These are phyloP conservation scores for Sorex araneus DNA, from an alignment of 2,113 vertebrate species.

Conservation along the genomic window DNA sequence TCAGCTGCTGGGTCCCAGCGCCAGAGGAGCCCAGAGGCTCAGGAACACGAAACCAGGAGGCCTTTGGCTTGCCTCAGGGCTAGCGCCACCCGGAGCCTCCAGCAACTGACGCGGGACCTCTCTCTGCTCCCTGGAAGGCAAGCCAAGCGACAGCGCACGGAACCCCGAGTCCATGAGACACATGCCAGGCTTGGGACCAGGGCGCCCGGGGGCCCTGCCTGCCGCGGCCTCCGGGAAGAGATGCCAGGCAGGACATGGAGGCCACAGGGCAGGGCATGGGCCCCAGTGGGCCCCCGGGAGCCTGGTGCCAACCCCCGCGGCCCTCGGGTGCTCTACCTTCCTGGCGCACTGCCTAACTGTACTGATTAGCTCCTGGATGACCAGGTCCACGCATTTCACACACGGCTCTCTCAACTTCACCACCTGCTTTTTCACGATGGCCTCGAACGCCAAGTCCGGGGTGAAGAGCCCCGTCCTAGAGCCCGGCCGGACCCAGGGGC, in stretches of 20 bases:
- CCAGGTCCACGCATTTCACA: conserved; percentile 98
- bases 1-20: background rate
- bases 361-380: conserved; percentile 95
- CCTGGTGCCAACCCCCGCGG: conserved; percentile 40
- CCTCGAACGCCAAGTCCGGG: conserved; percentile 98
- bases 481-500: conserved; percentile 76
- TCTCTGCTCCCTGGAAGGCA: conserved; percentile 66
- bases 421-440: conserved; percentile 99
- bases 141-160: conserved; percentile 77
- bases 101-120: conserved; percentile 28
- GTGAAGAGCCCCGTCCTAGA: conserved; percentile 98
- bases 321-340: conserved; percentile 92
- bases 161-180: conserved; percentile 71
- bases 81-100: background rate
- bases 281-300: background rate
- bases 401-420: conserved; percentile 99
- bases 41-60: background rate
- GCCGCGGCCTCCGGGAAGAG: background rate
- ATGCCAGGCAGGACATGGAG: too few species aligned
- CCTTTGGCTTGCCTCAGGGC: background rate
- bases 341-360: conserved; percentile 96
- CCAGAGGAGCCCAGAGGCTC: background rate
- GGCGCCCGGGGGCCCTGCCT: conserved; percentile 69
- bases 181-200: conserved; percentile 81
- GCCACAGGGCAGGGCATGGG: too few species aligned